Base-by-base conservation (phyloP, 2,113 vertebrate species). In the Naja naja region DNA sequence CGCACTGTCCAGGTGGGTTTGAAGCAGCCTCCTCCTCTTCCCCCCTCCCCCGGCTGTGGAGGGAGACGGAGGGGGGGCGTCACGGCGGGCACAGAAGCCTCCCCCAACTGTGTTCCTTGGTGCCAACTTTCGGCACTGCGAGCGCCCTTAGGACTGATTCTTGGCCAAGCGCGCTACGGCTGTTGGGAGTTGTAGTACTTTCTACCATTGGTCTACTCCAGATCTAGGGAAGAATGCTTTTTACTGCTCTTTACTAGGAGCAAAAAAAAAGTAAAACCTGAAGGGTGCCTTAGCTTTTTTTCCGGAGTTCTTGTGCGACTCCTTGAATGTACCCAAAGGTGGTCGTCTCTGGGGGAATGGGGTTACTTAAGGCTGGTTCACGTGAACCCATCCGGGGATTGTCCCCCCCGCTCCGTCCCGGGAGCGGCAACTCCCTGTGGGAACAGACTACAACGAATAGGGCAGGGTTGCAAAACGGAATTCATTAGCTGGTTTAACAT, bases 1-100 rank as follows among this genome's bases (percentile, higher is more conserved):
- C 0, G 98, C 98, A 93, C 97, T 99, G 95, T 99, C 99, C 97
- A 99, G 98, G 99, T 99, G 97, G 95, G 97, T 85, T 92, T 81
- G 74, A 81, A 81, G 18, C 74, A n/a, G 87, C 49, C 27, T 10
- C 5, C 3, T 8, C 27, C 88, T 27, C 27, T 16, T 4, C n/a
- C 23, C 53, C 7, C 30, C 22, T 11, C 3, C 23, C 27, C 7
- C 47, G 18, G 56, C 69, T 34, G 60, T 7, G 56, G 52, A 10
- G 27, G 10, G 39, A 52, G 86, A 39, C 86, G 93, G 52, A 89
- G 47, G 8, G 47, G 47, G 9, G 53, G n/a, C 34, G 4, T 49
- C 85, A 10, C 12, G 12, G 23, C 47, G 5, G 49, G 45, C 89
- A 25, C 64, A 93, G 47, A 89, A 23, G 34, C 34, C 34, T 27